Percentiles rank a stretch among this genome's conserved stretches.
Evolutionary conservation across 2,888 invertebrate genomes (phyloP).

Genomic region (Lydus trimaculatus): DNA sequence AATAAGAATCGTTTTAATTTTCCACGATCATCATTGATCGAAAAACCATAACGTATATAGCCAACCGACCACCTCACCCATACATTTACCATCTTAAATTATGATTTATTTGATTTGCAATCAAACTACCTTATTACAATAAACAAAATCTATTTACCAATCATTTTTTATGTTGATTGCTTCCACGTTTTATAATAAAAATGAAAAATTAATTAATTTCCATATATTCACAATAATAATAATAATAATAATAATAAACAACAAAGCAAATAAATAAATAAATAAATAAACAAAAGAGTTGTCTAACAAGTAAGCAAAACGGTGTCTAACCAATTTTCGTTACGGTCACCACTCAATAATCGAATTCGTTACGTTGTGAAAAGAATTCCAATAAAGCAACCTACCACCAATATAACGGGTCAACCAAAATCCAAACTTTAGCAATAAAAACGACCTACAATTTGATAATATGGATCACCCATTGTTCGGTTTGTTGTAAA

Average conservation of each 20-base stretch:
- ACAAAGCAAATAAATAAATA: background rate
- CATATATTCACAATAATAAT: background rate
- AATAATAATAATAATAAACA: too few relatives aligned
- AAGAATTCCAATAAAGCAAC: background rate
- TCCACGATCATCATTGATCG: too few relatives aligned
- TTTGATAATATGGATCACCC: too few relatives aligned
- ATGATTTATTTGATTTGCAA: background rate
- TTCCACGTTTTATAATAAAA: background rate
- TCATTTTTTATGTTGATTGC: constrained; percentile 25
- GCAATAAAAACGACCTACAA: too few relatives aligned
- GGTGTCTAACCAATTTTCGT: constrained; percentile 9
- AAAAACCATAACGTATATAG: too few relatives aligned
- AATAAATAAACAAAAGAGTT: background rate
- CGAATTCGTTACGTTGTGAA: constrained; percentile 17
- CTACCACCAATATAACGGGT: background rate
- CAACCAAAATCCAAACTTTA: background rate
- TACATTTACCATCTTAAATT: background rate
- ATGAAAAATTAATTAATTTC: background rate
- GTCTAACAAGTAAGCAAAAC: background rate
- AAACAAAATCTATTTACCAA: constrained; percentile 18
- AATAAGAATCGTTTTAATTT: too few relatives aligned
- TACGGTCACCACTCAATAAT: constrained; percentile 13
- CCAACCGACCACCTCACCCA: too few relatives aligned
- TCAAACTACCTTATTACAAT: background rate
- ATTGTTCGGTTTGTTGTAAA: background rate